These are phyloP conservation scores for Anguilla japonica DNA, from an alignment of 2,113 vertebrate genomes.

Conservation along the genomic window DNA sequence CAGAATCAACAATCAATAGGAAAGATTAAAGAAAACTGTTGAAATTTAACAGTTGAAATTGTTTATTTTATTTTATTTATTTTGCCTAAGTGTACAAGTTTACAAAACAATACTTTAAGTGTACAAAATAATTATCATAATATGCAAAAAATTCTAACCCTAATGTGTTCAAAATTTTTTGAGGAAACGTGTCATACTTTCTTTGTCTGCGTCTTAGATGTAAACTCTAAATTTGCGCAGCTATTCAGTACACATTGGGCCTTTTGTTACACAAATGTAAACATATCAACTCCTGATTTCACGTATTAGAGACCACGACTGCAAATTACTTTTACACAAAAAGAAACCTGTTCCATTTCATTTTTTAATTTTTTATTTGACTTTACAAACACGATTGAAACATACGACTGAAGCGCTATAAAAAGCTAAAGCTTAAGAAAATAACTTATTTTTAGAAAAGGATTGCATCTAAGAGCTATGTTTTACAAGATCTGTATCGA, in stretches of 20 bases:
- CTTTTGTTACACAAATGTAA: background rate
- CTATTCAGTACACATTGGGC: background rate
- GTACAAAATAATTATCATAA: background rate
- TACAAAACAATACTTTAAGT: no score
- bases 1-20: background rate
- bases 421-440: conserved; percentile 89
- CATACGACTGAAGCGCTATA: conserved; percentile 85
- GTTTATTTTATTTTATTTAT: no score
- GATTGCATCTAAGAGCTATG: conserved; percentile 87
- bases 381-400: conserved; percentile 93
- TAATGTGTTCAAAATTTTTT: background rate
- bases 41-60: background rate
- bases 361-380: conserved; percentile 79
- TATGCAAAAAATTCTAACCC: background rate
- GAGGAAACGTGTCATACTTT: background rate
- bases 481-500: conserved; percentile 55
- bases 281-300: background rate
- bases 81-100: no score
- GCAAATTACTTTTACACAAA: conserved; percentile 4
- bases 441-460: conserved; percentile 83
- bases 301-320: background rate
- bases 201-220: background rate
- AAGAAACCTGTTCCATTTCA: conserved; percentile 33
- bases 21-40: background rate
- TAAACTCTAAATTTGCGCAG: background rate